phyloP scores from a whole-genome alignment of 2,113 vertebrate species.

The Labeo catla region DNA sequence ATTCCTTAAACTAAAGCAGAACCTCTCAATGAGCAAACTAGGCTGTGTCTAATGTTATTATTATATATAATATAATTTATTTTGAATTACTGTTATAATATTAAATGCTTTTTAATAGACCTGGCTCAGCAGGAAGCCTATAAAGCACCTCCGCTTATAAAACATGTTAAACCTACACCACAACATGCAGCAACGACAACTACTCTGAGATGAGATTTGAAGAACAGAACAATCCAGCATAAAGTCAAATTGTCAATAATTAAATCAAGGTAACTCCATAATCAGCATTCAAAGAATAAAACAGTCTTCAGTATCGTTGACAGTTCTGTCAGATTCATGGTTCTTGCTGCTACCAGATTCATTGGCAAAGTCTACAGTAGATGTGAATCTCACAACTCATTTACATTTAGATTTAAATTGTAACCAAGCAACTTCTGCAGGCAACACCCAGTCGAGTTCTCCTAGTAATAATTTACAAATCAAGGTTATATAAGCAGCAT shows the following conservation, averaged over 20 bases:
- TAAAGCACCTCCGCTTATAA: not conserved
- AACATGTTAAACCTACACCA: not conserved
- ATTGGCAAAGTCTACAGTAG: not conserved
- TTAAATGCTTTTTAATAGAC: not conserved
- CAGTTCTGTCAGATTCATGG: not conserved
- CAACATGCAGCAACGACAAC: not conserved
- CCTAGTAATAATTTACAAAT: conserved; percentile 15
- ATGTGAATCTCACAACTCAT: conserved; percentile 1
- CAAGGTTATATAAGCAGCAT: not conserved
- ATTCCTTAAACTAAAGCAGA: not conserved
- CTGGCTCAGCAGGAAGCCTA: not conserved
- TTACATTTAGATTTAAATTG: conserved; percentile 26
- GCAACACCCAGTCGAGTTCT: conserved; percentile 11
- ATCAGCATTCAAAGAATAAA: not conserved
- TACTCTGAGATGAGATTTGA: not conserved
- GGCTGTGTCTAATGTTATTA: not conserved
- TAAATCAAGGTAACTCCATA: not conserved
- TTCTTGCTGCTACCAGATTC: not conserved
- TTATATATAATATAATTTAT: not conserved
- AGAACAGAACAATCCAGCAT: not conserved
- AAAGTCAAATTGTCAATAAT: not conserved
- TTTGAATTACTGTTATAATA: not conserved
- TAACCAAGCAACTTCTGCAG: conserved; percentile 1
- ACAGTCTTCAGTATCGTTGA: not conserved
- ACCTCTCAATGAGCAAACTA: not conserved